Evolutionary conservation across 1,140 invertebrate species (phyloP).

Genomic region (Meloidogyne exigua): DNA sequence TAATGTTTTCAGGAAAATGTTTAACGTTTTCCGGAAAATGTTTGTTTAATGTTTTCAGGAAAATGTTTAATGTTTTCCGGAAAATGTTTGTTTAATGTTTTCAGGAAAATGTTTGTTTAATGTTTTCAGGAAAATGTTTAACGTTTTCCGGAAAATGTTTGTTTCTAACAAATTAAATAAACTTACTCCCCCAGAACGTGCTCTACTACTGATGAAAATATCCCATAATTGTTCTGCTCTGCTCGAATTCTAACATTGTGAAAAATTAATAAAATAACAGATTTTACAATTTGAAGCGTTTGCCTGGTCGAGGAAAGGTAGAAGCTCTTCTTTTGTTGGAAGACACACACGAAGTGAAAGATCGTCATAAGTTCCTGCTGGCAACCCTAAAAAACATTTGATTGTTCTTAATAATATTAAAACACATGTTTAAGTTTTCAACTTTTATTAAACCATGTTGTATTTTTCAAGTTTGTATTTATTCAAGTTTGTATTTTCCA

Average conservation of each 20-base stretch:
- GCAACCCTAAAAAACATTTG: slow-evolving; percentile 41
- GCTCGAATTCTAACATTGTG: slow-evolving; percentile 52
- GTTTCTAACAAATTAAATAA: background rate
- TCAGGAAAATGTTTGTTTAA: background rate
- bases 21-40: background rate
- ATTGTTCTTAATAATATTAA: too few relatives aligned
- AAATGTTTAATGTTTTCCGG: too few relatives aligned
- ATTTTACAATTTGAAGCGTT: slow-evolving; percentile 16
- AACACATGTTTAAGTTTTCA: too few relatives aligned
- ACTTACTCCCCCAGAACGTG: slow-evolving; percentile 61
- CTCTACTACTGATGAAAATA: slow-evolving; percentile 59
- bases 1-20: background rate
- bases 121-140: too few relatives aligned
- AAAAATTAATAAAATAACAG: slow-evolving; percentile 17
- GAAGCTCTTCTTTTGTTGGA: slow-evolving; percentile 59
- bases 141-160: background rate
- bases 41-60: background rate
- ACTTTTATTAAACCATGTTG: too few relatives aligned
- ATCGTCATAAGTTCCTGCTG: slow-evolving; percentile 56
- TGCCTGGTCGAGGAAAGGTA: slow-evolving; percentile 61
- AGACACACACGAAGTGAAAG: slow-evolving; percentile 60
- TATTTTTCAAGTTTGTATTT: too few relatives aligned
- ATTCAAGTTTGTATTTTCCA: too few relatives aligned
- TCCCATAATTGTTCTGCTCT: slow-evolving; percentile 62
- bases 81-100: too few relatives aligned